phyloP scores from a whole-genome alignment of 2,113 vertebrate genomes.

The Syngnathoides biaculeatus region DNA sequence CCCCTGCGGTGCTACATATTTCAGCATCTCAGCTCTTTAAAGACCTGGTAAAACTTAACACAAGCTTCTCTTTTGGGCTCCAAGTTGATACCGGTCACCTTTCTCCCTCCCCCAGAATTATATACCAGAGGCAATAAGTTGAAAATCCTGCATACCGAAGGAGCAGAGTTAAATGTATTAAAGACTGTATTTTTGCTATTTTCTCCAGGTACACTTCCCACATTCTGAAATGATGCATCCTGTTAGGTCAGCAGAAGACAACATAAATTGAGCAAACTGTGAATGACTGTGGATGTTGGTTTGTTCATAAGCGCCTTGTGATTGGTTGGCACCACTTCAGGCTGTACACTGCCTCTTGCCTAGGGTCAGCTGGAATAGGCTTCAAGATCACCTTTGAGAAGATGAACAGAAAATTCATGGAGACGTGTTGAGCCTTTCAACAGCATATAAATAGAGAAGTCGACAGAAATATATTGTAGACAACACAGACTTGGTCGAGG shows the following conservation, averaged over 20 bases:
- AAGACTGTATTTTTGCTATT: background rate
- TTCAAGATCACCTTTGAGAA: background rate
- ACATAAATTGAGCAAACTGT: background rate
- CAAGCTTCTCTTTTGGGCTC: slow-evolving; percentile 20
- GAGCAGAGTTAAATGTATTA: slow-evolving; percentile 18
- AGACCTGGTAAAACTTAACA: slow-evolving; percentile 32
- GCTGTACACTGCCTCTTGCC: background rate
- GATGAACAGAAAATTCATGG: no score
- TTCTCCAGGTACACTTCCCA: background rate
- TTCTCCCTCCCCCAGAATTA: slow-evolving; percentile 32
- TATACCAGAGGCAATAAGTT: slow-evolving; percentile 20
- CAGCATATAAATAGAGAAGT: background rate
- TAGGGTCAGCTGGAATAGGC: background rate
- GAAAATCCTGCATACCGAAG: background rate
- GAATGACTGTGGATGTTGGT: background rate
- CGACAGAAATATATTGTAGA: background rate
- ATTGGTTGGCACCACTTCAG: background rate
- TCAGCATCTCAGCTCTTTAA: slow-evolving; percentile 2
- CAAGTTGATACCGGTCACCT: slow-evolving; percentile 16
- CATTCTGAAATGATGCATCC: background rate
- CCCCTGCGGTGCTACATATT: slow-evolving; percentile 24
- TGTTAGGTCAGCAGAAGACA: background rate
- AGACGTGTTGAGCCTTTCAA: background rate
- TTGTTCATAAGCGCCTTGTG: background rate
- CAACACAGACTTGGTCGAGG: no score